Base-by-base conservation (phyloP, 2,888 invertebrate genomes). In the Barypeithes pellucidus region DNA sequence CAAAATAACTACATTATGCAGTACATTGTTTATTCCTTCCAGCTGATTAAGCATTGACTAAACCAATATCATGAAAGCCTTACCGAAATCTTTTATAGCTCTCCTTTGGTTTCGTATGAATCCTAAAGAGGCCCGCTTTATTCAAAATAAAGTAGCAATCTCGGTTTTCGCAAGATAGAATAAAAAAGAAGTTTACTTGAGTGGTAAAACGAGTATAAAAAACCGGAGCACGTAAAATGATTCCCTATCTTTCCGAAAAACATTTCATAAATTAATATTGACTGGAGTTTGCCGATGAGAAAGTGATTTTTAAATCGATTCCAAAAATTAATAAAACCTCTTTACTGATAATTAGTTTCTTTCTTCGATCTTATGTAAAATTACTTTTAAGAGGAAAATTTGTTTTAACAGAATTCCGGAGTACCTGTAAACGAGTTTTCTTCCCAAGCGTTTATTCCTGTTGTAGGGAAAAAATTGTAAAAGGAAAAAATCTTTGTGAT, bases 1-100 rank as follows among this genome's bases (percentile, higher is more conserved):
- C 33, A 39, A 60, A 59, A 41, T 69, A 69, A 69, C 62, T 39
- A 52, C 62, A 69, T 69, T 61, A 69, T 62, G 67, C 67, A 62
- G 54, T 72, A 61, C 68, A 68, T 68, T 73, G 73, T 73, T 73
- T 73, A 73, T 73, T 73, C 63, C 59, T 63, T 73, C 73, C 73
- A 68, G 41, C 59, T 68, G 67, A 73, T 73, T 73, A 73, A 24
- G 68, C 68, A 68, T 63, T 67, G 63, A 68, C 57, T 68, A 63
- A 73, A 68, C 57, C 73, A 73, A 73, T 73, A 73, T 68, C 68
- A 67, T 65, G 67, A 73, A 68, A 68, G 68, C 63, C 50, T 45
- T 57, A 59, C 54, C 62, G 69, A 65, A 68, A 65, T 65, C 70
- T 65, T 71, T 71, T 71, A 71, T 67, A 33, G 57, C 43, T 59